Percentiles rank a stretch among this genome's conserved stretches.
phyloP scores from a whole-genome alignment of 2,113 vertebrate species.

The Scophthalmus maximus region DNA sequence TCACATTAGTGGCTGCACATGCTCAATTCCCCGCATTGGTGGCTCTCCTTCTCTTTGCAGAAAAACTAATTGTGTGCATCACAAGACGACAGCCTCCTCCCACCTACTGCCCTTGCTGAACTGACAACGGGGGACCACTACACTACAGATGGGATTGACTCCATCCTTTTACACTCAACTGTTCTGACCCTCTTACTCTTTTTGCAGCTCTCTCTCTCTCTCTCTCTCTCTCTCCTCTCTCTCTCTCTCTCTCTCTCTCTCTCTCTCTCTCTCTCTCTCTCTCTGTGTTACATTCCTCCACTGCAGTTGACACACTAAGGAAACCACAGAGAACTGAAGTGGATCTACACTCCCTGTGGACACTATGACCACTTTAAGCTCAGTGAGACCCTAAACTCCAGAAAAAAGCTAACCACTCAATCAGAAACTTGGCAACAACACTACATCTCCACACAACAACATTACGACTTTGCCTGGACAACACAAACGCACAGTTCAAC shows the following conservation, averaged over 20 bases:
- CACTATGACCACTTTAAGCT: slow-evolving; percentile 62
- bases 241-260: slow-evolving; percentile 1
- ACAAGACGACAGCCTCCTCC: slow-evolving; percentile 80
- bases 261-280: slow-evolving; percentile 23
- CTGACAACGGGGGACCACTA: slow-evolving; percentile 67
- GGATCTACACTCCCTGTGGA: slow-evolving; percentile 64
- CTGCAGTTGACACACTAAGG: slow-evolving; percentile 44
- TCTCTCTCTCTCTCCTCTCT: slow-evolving; percentile 33
- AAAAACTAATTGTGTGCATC: slow-evolving; percentile 86
- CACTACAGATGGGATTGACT: slow-evolving; percentile 53
- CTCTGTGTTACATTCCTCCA: slow-evolving; percentile 66
- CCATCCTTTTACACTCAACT: slow-evolving; percentile 41
- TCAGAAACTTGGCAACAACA: slow-evolving; percentile 8
- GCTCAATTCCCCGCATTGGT: slow-evolving; percentile 10
- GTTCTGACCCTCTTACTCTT: slow-evolving; percentile 40
- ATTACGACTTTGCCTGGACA: slow-evolving; percentile 19
- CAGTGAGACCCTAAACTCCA: slow-evolving; percentile 10
- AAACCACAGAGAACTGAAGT: slow-evolving; percentile 36
- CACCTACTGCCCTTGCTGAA: slow-evolving; percentile 84
- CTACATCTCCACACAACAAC: slow-evolving; percentile 28
- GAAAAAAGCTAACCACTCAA: slow-evolving; percentile 32
- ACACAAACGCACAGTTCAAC: slow-evolving; percentile 31
- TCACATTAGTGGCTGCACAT: background rate
- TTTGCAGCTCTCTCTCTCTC: slow-evolving; percentile 13
- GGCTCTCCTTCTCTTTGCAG: slow-evolving; percentile 65